These are phyloP conservation scores for Drosophila glabriapex DNA, from an alignment of 2,888 invertebrate species.

Conservation along the genomic window DNA sequence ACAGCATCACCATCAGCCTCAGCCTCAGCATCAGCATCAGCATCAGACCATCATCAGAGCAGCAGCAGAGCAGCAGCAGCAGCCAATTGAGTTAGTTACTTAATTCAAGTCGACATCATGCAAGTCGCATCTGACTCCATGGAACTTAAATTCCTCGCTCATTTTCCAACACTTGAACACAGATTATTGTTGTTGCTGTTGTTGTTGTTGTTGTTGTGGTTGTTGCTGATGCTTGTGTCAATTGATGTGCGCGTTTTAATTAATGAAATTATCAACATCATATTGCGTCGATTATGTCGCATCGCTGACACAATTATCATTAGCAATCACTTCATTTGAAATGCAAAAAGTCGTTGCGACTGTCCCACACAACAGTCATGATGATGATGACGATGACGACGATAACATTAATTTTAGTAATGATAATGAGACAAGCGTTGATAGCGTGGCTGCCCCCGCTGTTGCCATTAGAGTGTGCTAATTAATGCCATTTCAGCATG, in stretches of 20 bases:
- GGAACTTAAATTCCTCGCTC: slow-evolving; percentile 39
- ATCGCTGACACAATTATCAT: slow-evolving; percentile 42
- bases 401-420: slow-evolving; percentile 4
- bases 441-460: neutral
- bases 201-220: neutral
- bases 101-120: slow-evolving; percentile 34
- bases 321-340: slow-evolving; percentile 52
- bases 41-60: neutral
- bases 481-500: slow-evolving; percentile 46
- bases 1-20: slow-evolving; percentile 21
- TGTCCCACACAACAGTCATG: slow-evolving; percentile 2
- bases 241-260: slow-evolving; percentile 57
- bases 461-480: slow-evolving; percentile 14
- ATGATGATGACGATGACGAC: slow-evolving; percentile 7
- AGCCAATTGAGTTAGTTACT: slow-evolving; percentile 31
- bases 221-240: slow-evolving; percentile 20
- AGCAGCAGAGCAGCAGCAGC: slow-evolving; percentile 4
- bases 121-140: slow-evolving; percentile 24
- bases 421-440: slow-evolving; percentile 21
- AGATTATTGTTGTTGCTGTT: slow-evolving; percentile 23
- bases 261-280: slow-evolving; percentile 64
- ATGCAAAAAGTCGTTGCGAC: slow-evolving; percentile 24
- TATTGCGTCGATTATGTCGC: slow-evolving; percentile 56
- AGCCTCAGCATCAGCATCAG: neutral
- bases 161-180: slow-evolving; percentile 30